phyloP scores from a whole-genome alignment of 2,797 vertebrate genomes.

The Zenarchopterus dispar region DNA sequence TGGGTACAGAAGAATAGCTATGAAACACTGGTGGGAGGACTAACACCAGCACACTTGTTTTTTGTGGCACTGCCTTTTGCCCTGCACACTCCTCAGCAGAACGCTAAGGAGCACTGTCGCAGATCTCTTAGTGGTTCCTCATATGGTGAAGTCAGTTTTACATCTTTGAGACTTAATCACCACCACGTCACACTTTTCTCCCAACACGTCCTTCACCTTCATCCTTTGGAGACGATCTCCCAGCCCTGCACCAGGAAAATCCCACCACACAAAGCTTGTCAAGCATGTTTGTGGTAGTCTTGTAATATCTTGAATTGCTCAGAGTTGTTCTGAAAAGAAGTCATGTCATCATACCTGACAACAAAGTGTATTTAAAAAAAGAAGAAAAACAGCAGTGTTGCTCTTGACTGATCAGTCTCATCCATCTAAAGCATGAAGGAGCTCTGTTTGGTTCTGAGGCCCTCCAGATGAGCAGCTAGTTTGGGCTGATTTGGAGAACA shows the following conservation, averaged over 20 bases:
- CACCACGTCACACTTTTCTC: conserved; percentile 19
- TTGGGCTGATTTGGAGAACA: conserved; percentile 85
- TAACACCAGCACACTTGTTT: conserved; percentile 39
- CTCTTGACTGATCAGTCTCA: conserved; percentile 63
- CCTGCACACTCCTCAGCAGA: conserved; percentile 35
- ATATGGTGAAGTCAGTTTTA: conserved; percentile 58
- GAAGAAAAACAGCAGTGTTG: conserved; percentile 29
- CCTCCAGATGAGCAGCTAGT: conserved; percentile 67
- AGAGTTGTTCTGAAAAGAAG: conserved; percentile 48
- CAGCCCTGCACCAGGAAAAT: conserved; percentile 45
- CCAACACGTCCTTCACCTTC: conserved; percentile 39
- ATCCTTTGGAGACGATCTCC: conserved; percentile 20
- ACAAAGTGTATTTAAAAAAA: conserved; percentile 43
- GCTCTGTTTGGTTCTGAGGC: conserved; percentile 59
- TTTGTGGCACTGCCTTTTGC: conserved; percentile 57
- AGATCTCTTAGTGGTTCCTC: conserved; percentile 26
- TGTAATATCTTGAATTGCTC: conserved; percentile 47
- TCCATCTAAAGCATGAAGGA: conserved; percentile 56
- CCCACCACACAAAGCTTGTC: conserved; percentile 42
- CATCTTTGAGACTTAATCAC: conserved; percentile 57
- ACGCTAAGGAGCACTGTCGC: conserved; percentile 25
- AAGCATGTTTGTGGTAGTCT: conserved; percentile 43
- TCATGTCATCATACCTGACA: conserved; percentile 53
- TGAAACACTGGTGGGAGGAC: conserved; percentile 65
- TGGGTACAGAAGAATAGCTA: conserved; percentile 76